These are phyloP conservation scores for Galerucella pusilla DNA, from an alignment of 2,888 invertebrate genomes.

Conservation along the genomic window DNA sequence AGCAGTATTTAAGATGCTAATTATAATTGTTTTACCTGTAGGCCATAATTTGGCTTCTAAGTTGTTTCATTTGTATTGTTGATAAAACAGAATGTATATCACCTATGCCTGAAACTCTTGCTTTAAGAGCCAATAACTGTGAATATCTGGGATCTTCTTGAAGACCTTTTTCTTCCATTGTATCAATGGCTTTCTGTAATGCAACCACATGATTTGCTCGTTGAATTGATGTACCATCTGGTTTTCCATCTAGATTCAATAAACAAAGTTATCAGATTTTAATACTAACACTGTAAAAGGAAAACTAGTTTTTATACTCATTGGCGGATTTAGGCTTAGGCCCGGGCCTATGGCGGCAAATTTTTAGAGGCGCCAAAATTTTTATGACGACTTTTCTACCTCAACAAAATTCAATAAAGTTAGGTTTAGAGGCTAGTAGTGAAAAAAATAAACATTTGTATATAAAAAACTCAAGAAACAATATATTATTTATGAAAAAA, in stretches of 20 bases:
- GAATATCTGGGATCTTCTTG: slow-evolving; percentile 94
- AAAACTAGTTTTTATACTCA: background rate
- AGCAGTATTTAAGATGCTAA: background rate
- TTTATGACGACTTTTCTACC: no score
- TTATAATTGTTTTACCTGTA: slow-evolving; percentile 65
- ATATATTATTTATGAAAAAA: no score
- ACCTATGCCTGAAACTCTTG: slow-evolving; percentile 68
- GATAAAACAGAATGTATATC: slow-evolving; percentile 74
- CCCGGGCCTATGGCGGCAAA: no score
- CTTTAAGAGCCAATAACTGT: slow-evolving; percentile 85
- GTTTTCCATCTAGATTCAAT: slow-evolving; percentile 1
- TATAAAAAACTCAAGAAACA: no score
- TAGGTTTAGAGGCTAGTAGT: no score
- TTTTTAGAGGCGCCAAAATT: no score
- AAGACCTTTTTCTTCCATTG: slow-evolving; percentile 95
- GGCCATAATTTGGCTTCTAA: slow-evolving; percentile 94
- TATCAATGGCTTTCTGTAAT: slow-evolving; percentile 88
- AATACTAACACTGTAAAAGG: background rate
- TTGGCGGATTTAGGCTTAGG: no score
- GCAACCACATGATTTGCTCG: slow-evolving; percentile 83
- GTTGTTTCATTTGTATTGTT: slow-evolving; percentile 84
- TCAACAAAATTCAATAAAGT: no score
- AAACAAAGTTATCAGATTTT: background rate
- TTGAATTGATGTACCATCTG: slow-evolving; percentile 4
- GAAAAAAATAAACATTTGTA: no score